Percentiles rank a stretch among this genome's conserved stretches.
phyloP scores from a whole-genome alignment of 2,888 invertebrate species.

The Thera britannica region DNA sequence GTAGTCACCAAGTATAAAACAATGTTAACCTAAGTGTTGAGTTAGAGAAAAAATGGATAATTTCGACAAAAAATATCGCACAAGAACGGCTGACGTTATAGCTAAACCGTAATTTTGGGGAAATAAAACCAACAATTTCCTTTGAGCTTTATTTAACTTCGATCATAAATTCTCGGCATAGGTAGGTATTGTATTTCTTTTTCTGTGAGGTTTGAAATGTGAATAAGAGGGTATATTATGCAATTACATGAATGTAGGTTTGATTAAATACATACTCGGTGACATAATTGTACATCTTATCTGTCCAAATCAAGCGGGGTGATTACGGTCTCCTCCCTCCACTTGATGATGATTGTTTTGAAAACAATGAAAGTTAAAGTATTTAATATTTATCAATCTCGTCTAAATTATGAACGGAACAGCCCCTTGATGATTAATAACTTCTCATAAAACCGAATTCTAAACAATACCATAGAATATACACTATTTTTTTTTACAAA shows the following conservation, averaged over 20 bases:
- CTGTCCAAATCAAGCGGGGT: too few species aligned
- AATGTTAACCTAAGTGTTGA: constrained; percentile 37
- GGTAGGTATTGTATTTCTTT: constrained; percentile 42
- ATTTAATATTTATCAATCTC: too few species aligned
- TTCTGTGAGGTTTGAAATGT: constrained; percentile 42
- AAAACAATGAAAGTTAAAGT: too few species aligned
- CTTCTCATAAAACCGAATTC: too few species aligned
- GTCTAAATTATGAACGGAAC: too few species aligned
- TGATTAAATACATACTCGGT: not conserved
- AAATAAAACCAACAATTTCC: constrained; percentile 62
- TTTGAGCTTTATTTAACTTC: constrained; percentile 55
- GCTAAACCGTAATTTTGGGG: constrained; percentile 60
- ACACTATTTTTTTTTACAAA: too few species aligned
- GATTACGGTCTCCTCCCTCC: too few species aligned
- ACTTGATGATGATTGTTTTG: too few species aligned
- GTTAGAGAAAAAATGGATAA: constrained; percentile 57
- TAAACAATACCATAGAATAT: too few species aligned
- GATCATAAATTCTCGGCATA: constrained; percentile 51
- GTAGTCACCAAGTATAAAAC: constrained; percentile 28
- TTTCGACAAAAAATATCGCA: constrained; percentile 58
- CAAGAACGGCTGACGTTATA: constrained; percentile 49
- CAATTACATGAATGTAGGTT: constrained; percentile 11
- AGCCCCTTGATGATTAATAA: too few species aligned
- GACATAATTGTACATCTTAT: not conserved
- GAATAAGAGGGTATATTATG: constrained; percentile 9